Evolutionary conservation across 2,113 vertebrate species (phyloP), one percentile per base, ranked within the genome.

Genomic region (Coryphaenoides rupestris): DNA sequence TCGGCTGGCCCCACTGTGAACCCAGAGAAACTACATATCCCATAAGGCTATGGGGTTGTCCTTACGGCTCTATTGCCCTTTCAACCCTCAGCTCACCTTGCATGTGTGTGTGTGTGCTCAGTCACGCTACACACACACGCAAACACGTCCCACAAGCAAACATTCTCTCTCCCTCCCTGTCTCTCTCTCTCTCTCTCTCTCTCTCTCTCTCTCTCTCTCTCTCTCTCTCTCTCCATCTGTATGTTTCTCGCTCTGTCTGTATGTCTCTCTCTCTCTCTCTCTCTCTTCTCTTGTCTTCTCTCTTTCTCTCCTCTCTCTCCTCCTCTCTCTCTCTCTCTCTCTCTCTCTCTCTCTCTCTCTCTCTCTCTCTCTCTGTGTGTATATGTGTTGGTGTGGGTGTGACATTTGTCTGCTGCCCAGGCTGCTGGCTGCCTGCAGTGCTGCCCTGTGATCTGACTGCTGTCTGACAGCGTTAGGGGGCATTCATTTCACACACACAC

Each of bases 331-430:
- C 21, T 68, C 58, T 53, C 21, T 53, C 23, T 53, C 5, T 47
- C 5, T n/a, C 28, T 46, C 53, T 17, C 21, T 33, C 16, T 19
- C n/a, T 23, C n/a, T 47, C 17, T 57, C 52, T 16, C 16, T 33
- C 10, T 7, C 50, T 21, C 12, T 45, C 53, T 13, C 63, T 24
- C 40, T 56, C 19, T 24, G 61, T 52, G 50, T 55, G 53, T 45
- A 23, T 45, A 60, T 56, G 52, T 53, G 52, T 21, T 3, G 6
- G 28, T 33, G 28, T 10, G 6, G 19, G 19, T 19, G 80, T 87
- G 85, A 84, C 86, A 88, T 88, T 88, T 88, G 86, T 85, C 80
- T 67, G 14, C 86, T 62, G 61, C 82, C 77, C 84, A 71, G 85
- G 86, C 68, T 72, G 66, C 83, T 63, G 83, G 76, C 86, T 70